Conservation (phyloP, 2,888 invertebrate species). For the Blastobasis adustella region DNA sequence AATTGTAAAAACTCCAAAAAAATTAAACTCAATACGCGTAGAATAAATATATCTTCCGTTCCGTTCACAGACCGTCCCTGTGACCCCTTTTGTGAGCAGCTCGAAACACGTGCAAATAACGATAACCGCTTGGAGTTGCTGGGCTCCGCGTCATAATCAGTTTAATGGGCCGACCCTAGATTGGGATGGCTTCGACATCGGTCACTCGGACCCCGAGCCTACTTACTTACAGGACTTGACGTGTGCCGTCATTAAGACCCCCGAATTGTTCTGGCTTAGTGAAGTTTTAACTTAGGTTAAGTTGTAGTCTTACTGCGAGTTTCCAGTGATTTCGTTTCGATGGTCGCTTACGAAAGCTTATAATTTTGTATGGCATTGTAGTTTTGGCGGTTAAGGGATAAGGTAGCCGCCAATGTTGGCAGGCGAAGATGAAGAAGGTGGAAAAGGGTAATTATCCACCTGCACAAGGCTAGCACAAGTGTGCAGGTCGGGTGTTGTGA, state of each 20-base stretch:
- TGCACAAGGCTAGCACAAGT: too few species aligned
- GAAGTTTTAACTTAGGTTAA: not conserved
- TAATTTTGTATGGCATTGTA: too few species aligned
- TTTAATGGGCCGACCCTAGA: constrained; percentile 39
- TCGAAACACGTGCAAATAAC: constrained; percentile 54
- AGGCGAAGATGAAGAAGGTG: too few species aligned
- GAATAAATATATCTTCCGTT: too few species aligned
- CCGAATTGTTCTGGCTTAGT: too few species aligned
- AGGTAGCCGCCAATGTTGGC: too few species aligned
- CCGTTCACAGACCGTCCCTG: too few species aligned
- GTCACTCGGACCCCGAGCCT: constrained; percentile 15
- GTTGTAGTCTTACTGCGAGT: not conserved
- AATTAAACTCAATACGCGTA: too few species aligned
- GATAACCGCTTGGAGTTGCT: constrained; percentile 40
- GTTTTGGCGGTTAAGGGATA: too few species aligned
- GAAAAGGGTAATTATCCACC: too few species aligned
- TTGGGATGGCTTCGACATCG: constrained; percentile 25
- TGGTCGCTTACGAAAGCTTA: not conserved
- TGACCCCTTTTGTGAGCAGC: not conserved
- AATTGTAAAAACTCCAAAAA: too few species aligned
- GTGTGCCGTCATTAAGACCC: not conserved
- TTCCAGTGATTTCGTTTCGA: not conserved
- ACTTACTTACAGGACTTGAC: not conserved
- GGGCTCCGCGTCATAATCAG: constrained; percentile 52
- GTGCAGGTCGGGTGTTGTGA: too few species aligned